phyloP scores from a whole-genome alignment of 2,888 invertebrate genomes.

The Creontiades dilutus region DNA sequence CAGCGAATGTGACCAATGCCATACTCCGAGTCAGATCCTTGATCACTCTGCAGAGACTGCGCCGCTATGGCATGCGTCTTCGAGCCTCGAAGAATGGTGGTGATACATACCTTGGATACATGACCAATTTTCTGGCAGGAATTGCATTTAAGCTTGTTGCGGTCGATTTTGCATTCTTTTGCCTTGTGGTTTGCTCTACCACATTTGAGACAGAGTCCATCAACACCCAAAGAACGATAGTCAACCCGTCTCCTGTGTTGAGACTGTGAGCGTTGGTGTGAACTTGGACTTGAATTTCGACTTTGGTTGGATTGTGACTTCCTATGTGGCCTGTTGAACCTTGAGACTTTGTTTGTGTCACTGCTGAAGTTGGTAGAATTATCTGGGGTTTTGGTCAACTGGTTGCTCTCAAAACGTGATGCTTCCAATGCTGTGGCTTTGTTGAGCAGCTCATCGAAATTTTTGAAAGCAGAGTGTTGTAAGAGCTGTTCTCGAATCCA shows the following conservation, averaged over 20 bases:
- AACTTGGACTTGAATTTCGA: not conserved
- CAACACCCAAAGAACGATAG: slow-evolving; percentile 60
- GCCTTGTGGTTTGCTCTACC: slow-evolving; percentile 64
- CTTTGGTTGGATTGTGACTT: slow-evolving; percentile 16
- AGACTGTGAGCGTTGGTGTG: slow-evolving; percentile 16
- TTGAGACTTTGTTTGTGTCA: slow-evolving; percentile 30
- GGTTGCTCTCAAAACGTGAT: not conserved
- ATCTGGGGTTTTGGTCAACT: not conserved
- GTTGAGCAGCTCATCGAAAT: slow-evolving; percentile 26
- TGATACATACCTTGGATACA: slow-evolving; percentile 60
- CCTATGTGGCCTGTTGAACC: not conserved
- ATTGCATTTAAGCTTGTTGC: slow-evolving; percentile 38
- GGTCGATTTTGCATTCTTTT: slow-evolving; percentile 57
- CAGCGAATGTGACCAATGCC: slow-evolving; percentile 16
- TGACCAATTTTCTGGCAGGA: slow-evolving; percentile 70
- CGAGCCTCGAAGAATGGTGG: slow-evolving; percentile 52
- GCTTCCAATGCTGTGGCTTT: not conserved
- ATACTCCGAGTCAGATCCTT: not conserved
- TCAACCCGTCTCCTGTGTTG: slow-evolving; percentile 24
- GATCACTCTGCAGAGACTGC: not conserved
- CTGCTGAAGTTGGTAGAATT: not conserved
- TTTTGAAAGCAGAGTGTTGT: not conserved
- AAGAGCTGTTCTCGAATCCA: slow-evolving; percentile 54
- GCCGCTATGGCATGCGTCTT: slow-evolving; percentile 52
- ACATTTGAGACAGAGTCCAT: slow-evolving; percentile 58